phyloP scores from a whole-genome alignment of 2,888 invertebrate species.

The Lochmaea capreae region DNA sequence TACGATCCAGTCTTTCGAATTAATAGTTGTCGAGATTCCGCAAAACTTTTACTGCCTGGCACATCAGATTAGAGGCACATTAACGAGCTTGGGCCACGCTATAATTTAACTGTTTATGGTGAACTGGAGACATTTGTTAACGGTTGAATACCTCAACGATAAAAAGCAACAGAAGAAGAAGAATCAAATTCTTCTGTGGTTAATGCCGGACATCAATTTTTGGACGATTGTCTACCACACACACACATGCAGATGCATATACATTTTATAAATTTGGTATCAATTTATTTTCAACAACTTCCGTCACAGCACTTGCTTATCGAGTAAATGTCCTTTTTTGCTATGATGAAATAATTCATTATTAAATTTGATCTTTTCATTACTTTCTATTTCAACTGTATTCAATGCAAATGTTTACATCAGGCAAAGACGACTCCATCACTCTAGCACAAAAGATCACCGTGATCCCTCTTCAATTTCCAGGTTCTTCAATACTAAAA shows the following conservation, averaged over 20 bases:
- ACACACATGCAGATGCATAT: slow-evolving; percentile 24
- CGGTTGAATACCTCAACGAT: slow-evolving; percentile 50
- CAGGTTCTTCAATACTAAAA: too few relatives aligned
- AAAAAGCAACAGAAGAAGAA: slow-evolving; percentile 41
- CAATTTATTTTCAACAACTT: too few relatives aligned
- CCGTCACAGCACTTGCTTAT: too few relatives aligned
- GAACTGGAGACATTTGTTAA: slow-evolving; percentile 56
- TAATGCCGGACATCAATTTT: slow-evolving; percentile 41
- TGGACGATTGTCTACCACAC: slow-evolving; percentile 36
- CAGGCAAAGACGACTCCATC: too few relatives aligned
- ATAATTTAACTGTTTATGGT: slow-evolving; percentile 65
- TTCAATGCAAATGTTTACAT: too few relatives aligned
- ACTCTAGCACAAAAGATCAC: too few relatives aligned
- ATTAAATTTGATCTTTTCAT: too few relatives aligned
- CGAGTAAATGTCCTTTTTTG: too few relatives aligned
- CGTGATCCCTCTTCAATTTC: too few relatives aligned
- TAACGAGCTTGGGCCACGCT: slow-evolving; percentile 62
- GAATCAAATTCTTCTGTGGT: slow-evolving; percentile 43
- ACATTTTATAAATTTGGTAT: too few relatives aligned
- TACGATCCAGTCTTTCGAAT: slow-evolving; percentile 62
- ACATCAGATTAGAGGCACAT: slow-evolving; percentile 65
- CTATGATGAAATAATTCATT: too few relatives aligned
- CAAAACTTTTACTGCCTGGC: slow-evolving; percentile 63
- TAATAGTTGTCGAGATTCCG: slow-evolving; percentile 65
- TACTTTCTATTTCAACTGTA: too few relatives aligned